A percentile compares a stretch with the other conserved stretches of the same genome.
Evolutionary conservation across 2,797 vertebrate genomes (phyloP).

Genomic region (Astyanax mexicanus): DNA sequence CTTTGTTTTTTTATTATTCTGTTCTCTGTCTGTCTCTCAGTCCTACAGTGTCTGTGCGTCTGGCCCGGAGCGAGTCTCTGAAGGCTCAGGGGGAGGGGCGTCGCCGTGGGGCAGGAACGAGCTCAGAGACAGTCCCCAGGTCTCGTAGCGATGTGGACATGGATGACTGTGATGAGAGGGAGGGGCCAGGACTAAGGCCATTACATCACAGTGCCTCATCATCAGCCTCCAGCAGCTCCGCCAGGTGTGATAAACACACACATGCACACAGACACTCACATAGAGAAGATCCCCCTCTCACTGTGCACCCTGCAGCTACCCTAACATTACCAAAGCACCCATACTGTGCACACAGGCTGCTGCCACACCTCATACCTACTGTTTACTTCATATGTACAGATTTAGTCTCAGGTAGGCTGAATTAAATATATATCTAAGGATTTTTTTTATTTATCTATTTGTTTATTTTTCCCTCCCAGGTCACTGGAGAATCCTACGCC

Average conservation of each 20-base stretch:
- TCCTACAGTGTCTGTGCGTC: slow-evolving; percentile 77
- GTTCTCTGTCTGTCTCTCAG: slow-evolving; percentile 68
- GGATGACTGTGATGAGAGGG: slow-evolving; percentile 87
- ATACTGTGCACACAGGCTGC: slow-evolving; percentile 24
- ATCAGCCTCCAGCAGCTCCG: slow-evolving; percentile 87
- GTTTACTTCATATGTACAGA: slow-evolving; percentile 9
- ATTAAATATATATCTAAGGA: background rate
- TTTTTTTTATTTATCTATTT: slow-evolving; percentile 7
- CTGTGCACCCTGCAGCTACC: background rate
- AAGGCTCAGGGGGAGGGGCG: slow-evolving; percentile 93
- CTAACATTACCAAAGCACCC: background rate
- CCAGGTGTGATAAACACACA: slow-evolving; percentile 68
- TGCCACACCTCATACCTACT: too few relatives aligned
- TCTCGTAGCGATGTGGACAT: slow-evolving; percentile 94
- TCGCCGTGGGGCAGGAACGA: slow-evolving; percentile 76
- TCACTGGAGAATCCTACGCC: slow-evolving; percentile 94
- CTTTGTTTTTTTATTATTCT: too few relatives aligned
- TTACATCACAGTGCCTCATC: slow-evolving; percentile 90
- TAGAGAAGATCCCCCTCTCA: background rate
- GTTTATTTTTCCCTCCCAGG: slow-evolving; percentile 73
- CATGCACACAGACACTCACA: background rate
- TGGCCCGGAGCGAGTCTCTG: slow-evolving; percentile 91
- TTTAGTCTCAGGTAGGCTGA: background rate
- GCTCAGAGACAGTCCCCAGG: slow-evolving; percentile 86
- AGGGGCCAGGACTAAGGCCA: slow-evolving; percentile 79